phyloP scores from a whole-genome alignment of 64 coral and sea anemone species.

The Actinia tenebrosa region DNA sequence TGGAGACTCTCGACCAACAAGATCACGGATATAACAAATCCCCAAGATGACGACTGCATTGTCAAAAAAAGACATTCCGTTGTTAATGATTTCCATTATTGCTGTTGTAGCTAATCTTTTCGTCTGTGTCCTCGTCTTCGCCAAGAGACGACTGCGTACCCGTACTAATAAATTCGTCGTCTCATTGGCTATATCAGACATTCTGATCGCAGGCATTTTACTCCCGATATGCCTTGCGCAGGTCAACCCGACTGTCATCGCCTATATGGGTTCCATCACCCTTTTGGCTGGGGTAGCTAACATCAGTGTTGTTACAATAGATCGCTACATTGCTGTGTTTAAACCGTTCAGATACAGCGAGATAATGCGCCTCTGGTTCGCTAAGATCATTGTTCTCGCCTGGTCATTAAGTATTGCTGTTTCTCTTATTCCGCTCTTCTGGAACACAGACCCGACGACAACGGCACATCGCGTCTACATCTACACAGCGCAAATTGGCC shows the following conservation, averaged over 20 bases:
- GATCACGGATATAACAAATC: slow-evolving; percentile 5
- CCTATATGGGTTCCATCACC: slow-evolving; percentile 23
- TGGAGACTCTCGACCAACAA: neutral
- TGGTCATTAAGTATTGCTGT: slow-evolving; percentile 17
- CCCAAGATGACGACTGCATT: neutral
- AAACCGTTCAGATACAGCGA: slow-evolving; percentile 31
- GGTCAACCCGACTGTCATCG: neutral
- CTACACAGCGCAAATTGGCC: neutral
- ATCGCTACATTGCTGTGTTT: slow-evolving; percentile 38
- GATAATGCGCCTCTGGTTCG: slow-evolving; percentile 5
- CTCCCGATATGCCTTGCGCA: slow-evolving; percentile 14
- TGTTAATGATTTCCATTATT: slow-evolving; percentile 50
- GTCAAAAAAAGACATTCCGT: slow-evolving; percentile 14
- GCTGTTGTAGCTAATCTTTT: slow-evolving; percentile 32
- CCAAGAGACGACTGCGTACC: slow-evolving; percentile 19
- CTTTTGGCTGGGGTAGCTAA: slow-evolving; percentile 41
- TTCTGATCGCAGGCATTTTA: slow-evolving; percentile 29
- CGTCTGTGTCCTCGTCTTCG: slow-evolving; percentile 21
- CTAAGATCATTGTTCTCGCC: slow-evolving; percentile 6
- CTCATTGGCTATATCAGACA: slow-evolving; percentile 44
- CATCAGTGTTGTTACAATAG: slow-evolving; percentile 30
- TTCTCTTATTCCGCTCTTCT: slow-evolving; percentile 35
- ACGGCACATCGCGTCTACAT: slow-evolving; percentile 31
- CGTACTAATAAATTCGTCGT: slow-evolving; percentile 35
- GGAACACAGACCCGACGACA: slow-evolving; percentile 9